phyloP scores from a whole-genome alignment of 2,797 vertebrate species.

The Melanotaenia trifasciata region DNA sequence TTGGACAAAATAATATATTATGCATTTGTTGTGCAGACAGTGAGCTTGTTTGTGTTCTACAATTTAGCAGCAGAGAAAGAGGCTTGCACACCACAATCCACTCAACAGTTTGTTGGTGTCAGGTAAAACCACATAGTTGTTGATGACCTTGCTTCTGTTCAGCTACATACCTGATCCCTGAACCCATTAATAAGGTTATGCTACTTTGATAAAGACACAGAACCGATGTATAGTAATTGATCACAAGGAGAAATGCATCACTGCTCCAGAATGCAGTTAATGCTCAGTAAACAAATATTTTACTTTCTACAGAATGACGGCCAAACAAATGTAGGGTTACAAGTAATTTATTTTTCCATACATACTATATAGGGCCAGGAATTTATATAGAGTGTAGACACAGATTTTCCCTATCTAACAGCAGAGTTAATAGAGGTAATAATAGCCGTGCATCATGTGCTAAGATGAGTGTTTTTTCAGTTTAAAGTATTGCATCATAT shows the following conservation, averaged over 20 bases:
- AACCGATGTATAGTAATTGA: slow-evolving; percentile 51
- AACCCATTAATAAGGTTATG: slow-evolving; percentile 74
- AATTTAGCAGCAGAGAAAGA: slow-evolving; percentile 60
- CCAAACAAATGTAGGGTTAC: slow-evolving; percentile 32
- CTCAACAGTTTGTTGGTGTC: slow-evolving; percentile 54
- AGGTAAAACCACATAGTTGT: slow-evolving; percentile 64
- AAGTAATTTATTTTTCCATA: slow-evolving; percentile 28
- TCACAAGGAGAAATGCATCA: slow-evolving; percentile 57
- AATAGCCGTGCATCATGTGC: no score
- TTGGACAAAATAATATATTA: slow-evolving; percentile 19
- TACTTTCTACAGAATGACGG: slow-evolving; percentile 36
- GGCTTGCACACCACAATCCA: slow-evolving; percentile 35
- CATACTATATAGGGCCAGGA: no score
- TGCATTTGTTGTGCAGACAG: slow-evolving; percentile 66
- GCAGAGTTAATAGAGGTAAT: no score
- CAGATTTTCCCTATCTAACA: background rate
- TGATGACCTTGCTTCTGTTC: slow-evolving; percentile 70
- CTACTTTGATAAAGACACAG: slow-evolving; percentile 61
- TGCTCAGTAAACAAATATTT: slow-evolving; percentile 58
- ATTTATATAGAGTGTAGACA: background rate
- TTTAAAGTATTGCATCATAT: no score
- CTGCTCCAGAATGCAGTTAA: slow-evolving; percentile 40
- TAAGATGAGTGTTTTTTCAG: no score
- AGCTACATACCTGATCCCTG: slow-evolving; percentile 69
- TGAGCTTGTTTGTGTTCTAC: slow-evolving; percentile 55